A percentile compares a stretch with the other conserved stretches of the same genome.
These are phyloP conservation scores for Oxyura jamaicensis DNA, from an alignment of 2,113 vertebrate genomes.

Conservation along the genomic window DNA sequence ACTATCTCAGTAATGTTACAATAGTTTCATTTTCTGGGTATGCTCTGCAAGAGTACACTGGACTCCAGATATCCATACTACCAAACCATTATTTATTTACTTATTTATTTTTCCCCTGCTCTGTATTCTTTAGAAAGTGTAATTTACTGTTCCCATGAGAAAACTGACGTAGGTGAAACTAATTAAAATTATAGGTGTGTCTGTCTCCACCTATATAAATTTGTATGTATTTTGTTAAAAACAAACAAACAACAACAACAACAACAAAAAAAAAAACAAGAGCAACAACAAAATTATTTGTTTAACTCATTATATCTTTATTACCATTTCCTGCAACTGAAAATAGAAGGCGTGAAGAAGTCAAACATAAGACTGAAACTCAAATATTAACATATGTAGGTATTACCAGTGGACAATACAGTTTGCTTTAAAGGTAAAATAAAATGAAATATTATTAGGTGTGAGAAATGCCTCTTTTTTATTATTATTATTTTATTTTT, in stretches of 20 bases:
- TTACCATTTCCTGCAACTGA: not conserved
- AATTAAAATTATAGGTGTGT: not conserved
- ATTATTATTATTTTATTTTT: too few species aligned
- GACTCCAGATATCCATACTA: not conserved
- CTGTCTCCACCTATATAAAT: not conserved
- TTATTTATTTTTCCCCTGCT: not conserved
- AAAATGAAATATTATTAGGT: not conserved
- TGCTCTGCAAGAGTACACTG: not conserved
- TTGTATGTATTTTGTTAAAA: not conserved
- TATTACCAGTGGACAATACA: not conserved
- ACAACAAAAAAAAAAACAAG: too few species aligned
- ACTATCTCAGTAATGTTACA: not conserved
- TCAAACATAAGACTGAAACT: not conserved
- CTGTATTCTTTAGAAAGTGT: not conserved
- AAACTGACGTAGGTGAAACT: not conserved
- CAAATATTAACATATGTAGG: not conserved
- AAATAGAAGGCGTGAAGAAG: not conserved
- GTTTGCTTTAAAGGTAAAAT: not conserved
- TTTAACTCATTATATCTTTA: not conserved
- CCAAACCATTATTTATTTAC: not conserved
- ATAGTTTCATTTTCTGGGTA: not conserved
- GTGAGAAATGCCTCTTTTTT: too few species aligned
- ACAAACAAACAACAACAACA: too few species aligned
- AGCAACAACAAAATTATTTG: not conserved
- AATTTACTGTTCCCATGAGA: not conserved